Conservation (phyloP, 30 jellyfish, hydroid and myxozoan genomes). For the Pelagia noctiluca region DNA sequence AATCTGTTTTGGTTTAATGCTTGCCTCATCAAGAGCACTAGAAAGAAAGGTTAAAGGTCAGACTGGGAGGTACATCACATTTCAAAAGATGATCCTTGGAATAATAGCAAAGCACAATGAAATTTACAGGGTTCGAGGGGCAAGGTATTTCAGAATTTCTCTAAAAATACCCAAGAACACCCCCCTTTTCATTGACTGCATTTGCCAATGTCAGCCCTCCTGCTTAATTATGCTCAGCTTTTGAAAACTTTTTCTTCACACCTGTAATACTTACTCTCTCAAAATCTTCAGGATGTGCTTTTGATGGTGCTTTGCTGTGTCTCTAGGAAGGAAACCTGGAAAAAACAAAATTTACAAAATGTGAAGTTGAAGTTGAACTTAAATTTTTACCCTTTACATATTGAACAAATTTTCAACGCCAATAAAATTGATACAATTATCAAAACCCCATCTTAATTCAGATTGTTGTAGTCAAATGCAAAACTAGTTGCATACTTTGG, state of each 20-base stretch:
- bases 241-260: too few species aligned
- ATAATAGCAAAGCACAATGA: background rate
- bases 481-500: too few species aligned
- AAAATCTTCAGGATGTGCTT: slow-evolving; percentile 69
- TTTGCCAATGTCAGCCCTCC: slow-evolving; percentile 13
- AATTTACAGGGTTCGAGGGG: too few species aligned
- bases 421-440: too few species aligned
- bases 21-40: slow-evolving; percentile 88
- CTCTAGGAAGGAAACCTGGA: slow-evolving; percentile 95
- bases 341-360: background rate
- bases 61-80: background rate
- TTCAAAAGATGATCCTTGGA: background rate
- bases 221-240: too few species aligned
- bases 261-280: slow-evolving; percentile 69
- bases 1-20: slow-evolving; percentile 66
- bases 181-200: background rate
- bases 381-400: background rate
- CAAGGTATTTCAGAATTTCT: too few species aligned
- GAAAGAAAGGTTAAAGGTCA: background rate
- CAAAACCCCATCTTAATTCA: too few species aligned
- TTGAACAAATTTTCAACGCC: too few species aligned
- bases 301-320: slow-evolving; percentile 98
- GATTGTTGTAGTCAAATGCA: too few species aligned
- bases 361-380: slow-evolving; percentile 2
- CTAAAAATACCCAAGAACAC: too few species aligned